A percentile compares a stretch with the other conserved stretches of the same genome.
These are phyloP conservation scores for Scolopax rusticola DNA, from an alignment of 2,797 vertebrate species.

Conservation along the genomic window DNA sequence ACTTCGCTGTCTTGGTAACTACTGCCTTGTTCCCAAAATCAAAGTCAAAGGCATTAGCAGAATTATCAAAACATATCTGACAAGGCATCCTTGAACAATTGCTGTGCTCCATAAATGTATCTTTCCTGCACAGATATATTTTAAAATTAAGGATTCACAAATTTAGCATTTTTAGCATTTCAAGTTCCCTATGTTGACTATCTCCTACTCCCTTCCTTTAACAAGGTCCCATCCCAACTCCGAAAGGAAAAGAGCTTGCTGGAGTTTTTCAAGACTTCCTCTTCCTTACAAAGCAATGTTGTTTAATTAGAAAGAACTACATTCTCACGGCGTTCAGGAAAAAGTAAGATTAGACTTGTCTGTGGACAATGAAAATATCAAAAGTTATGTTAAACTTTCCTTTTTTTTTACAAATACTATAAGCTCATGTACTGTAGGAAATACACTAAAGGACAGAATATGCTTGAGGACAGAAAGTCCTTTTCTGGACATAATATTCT, in stretches of 20 bases:
- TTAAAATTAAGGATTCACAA: neutral
- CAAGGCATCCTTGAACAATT: neutral
- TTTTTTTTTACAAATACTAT: neutral
- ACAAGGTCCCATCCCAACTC: neutral
- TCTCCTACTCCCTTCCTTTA: neutral
- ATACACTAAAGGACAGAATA: neutral
- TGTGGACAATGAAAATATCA: neutral
- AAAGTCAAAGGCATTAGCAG: neutral
- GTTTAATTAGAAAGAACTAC: neutral
- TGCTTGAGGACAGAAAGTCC: neutral
- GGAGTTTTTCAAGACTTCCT: neutral
- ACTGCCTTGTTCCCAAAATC: neutral
- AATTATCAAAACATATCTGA: neutral
- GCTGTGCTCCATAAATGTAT: neutral
- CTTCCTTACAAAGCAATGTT: neutral
- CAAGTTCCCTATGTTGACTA: neutral
- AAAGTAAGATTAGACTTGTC: neutral
- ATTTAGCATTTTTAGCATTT: neutral
- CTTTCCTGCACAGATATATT: neutral
- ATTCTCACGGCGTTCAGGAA: neutral
- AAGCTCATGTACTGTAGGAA: neutral
- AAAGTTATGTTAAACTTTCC: neutral
- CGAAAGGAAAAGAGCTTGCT: neutral
- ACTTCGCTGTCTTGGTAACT: neutral
- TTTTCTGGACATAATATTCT: neutral